Conservation (phyloP, 2,113 vertebrate genomes). For the Xerus inauris region DNA sequence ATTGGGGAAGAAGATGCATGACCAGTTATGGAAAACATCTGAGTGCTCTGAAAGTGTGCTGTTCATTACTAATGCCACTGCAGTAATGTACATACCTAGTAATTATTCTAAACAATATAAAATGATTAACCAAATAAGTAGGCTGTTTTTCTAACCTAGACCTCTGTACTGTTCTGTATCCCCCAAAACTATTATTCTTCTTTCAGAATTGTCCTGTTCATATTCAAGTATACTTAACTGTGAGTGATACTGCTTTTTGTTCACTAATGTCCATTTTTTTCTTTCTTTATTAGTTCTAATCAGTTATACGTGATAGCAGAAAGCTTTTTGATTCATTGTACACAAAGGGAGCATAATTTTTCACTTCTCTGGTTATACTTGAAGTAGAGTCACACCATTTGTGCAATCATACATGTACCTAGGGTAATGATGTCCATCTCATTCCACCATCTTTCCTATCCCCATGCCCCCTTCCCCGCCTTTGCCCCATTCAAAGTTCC, state of each 20-base stretch:
- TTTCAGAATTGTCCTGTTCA: neutral
- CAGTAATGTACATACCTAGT: neutral
- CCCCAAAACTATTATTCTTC: neutral
- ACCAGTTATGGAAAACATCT: neutral
- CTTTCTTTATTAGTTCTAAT: too few species aligned
- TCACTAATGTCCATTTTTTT: neutral
- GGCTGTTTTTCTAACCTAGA: neutral
- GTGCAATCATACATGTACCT: too few species aligned
- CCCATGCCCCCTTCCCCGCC: too few species aligned
- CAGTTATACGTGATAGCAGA: too few species aligned
- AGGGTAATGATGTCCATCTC: too few species aligned
- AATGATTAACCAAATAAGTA: neutral
- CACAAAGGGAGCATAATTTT: too few species aligned
- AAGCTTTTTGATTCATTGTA: too few species aligned
- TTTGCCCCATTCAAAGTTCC: too few species aligned
- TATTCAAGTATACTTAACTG: neutral
- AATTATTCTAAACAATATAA: neutral
- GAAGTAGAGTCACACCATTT: too few species aligned
- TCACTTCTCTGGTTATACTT: too few species aligned
- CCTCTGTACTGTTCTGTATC: neutral
- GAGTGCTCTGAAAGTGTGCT: neutral
- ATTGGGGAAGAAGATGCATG: neutral
- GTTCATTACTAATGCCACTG: neutral
- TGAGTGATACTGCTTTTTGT: neutral
- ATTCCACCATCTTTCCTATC: too few species aligned